Base-by-base conservation (phyloP, 1,140 invertebrate genomes). In the Neuroterus valhalla region DNA sequence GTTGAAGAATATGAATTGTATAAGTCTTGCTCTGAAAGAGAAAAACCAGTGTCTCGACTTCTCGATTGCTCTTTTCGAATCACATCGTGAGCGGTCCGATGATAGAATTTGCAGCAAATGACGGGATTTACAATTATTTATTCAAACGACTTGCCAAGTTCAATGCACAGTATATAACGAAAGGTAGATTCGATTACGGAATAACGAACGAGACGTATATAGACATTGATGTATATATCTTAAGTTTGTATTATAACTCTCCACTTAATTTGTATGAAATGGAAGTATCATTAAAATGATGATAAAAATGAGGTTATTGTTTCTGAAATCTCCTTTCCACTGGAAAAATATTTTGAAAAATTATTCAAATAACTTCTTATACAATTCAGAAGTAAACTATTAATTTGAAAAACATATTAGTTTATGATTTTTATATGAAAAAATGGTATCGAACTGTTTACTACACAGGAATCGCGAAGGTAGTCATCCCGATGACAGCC, bases 231-330 rank as follows among this genome's bases (percentile, higher is more conserved):
- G 86, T 88, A 88, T 88, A 88, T 88, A 88, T 87, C 85, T 88
- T 88, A 88, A 88, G 87, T 88, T 88, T 88, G 86, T 88, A 88
- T 88, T 87, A 88, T 88, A 88, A 88, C 82, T 85, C 84, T 81
- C 82, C 82, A 88, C 86, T 88, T 88, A 88, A 87, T 88, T 88
- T 88, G 85, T 88, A 88, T 88, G 86, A 88, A 87, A 88, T 87
- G 84, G 82, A 87, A 86, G 87, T 88, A 88, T 88, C 85, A 88
- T 88, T 88, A 88, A 88, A 88, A 86, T 85, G 85, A 87, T 87
- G 82, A 88, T 72, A 69, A 82, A 82, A 84, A 81, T 66, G 76
- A 69, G 4, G 2, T 38, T 55, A n/a, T 46, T 1, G 45, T 46
- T 10, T 46, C 46, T 19, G 31, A 23, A n/a, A 38, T 62, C 17